phyloP scores from a whole-genome alignment of 2,888 invertebrate genomes.

The Azorinus chamasolen region DNA sequence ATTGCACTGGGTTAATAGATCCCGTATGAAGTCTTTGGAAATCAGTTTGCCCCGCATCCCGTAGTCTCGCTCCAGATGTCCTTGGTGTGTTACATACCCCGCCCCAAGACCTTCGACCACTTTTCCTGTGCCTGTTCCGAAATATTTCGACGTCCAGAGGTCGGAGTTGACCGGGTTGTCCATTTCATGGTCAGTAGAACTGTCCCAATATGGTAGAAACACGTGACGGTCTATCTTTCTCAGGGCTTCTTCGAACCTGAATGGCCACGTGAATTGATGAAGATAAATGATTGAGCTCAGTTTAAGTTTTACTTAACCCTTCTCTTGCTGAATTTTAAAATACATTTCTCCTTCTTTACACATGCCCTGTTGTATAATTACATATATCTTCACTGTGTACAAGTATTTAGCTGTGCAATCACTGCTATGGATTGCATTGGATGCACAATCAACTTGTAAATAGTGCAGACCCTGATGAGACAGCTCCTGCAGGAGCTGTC shows the following conservation, averaged over 20 bases:
- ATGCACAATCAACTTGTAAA: no score
- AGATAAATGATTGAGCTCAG: no score
- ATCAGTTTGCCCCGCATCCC: slow-evolving; percentile 46
- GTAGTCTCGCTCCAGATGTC: slow-evolving; percentile 46
- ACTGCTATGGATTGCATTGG: no score
- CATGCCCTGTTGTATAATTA: no score
- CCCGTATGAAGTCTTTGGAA: slow-evolving; percentile 24
- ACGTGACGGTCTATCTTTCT: slow-evolving; percentile 64
- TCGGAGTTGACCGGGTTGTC: slow-evolving; percentile 67
- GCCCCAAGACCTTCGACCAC: slow-evolving; percentile 71
- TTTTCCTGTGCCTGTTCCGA: slow-evolving; percentile 68
- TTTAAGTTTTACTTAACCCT: no score
- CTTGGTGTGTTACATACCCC: slow-evolving; percentile 64
- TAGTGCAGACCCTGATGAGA: no score
- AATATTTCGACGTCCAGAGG: slow-evolving; percentile 66
- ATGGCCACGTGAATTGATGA: no score
- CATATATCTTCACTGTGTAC: no score
- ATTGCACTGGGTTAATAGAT: slow-evolving; percentile 35
- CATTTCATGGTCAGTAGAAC: slow-evolving; percentile 67
- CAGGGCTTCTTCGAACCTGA: slow-evolving; percentile 76
- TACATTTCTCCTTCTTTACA: no score
- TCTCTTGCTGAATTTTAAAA: no score
- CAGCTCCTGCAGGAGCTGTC: no score
- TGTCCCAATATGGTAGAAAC: slow-evolving; percentile 75
- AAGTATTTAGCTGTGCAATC: no score